Percentiles rank a stretch among this genome's conserved stretches.
Conservation (phyloP, 2,797 vertebrate genomes). For the Hemibagrus guttatus region DNA sequence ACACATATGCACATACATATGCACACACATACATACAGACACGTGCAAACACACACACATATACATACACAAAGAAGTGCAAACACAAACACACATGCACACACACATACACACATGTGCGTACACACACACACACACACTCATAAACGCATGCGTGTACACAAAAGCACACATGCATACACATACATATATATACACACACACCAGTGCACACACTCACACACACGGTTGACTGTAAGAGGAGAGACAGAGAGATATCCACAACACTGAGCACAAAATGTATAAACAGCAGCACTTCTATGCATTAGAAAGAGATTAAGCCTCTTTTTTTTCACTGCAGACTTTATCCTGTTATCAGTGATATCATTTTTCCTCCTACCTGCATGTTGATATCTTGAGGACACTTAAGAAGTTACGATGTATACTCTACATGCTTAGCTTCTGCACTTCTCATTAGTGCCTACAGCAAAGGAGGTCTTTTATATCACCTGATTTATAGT, state of each 20-base stretch:
- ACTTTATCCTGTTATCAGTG: neutral
- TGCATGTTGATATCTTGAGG: neutral
- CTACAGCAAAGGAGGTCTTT: neutral
- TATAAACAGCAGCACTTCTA: neutral
- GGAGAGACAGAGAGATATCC: neutral
- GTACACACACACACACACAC: too few species aligned
- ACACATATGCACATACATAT: too few species aligned
- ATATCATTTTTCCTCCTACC: neutral
- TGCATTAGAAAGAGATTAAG: too few species aligned
- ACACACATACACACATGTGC: too few species aligned
- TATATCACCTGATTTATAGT: conserved; percentile 20
- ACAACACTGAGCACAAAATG: neutral
- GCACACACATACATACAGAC: too few species aligned
- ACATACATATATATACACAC: too few species aligned
- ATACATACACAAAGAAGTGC: too few species aligned
- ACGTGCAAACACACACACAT: too few species aligned
- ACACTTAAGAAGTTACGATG: conserved; percentile 10
- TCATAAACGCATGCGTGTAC: too few species aligned
- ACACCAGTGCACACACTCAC: neutral
- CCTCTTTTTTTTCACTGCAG: neutral
- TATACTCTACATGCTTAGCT: neutral
- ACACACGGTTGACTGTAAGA: neutral
- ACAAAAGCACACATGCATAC: too few species aligned
- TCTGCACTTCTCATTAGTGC: conserved; percentile 4
- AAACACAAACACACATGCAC: too few species aligned